Evolutionary conservation across 2,113 vertebrate genomes (phyloP).

Genomic region (Sminthopsis crassicaudata): DNA sequence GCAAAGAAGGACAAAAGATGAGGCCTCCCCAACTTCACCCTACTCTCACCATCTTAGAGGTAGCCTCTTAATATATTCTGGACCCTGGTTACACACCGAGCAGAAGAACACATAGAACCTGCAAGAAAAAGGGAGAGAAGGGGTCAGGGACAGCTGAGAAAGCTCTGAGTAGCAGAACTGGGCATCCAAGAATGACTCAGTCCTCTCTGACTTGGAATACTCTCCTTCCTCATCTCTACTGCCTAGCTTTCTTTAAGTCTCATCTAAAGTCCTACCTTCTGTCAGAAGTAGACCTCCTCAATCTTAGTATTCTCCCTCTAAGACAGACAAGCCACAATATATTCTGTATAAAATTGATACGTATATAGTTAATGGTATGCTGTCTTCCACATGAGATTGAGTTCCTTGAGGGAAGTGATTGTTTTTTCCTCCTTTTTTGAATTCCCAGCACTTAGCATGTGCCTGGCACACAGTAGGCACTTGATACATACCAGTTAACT

Average conservation of each 20-base stretch:
- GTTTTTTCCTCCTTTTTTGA: background rate
- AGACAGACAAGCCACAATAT: background rate
- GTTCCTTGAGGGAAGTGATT: background rate
- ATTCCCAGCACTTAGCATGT: background rate
- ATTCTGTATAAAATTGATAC: background rate
- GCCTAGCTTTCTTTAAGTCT: background rate
- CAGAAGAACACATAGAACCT: conserved; percentile 97
- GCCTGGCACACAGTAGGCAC: background rate
- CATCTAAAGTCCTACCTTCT: background rate
- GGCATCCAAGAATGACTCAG: background rate
- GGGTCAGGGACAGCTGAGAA: background rate
- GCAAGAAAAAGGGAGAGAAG: background rate
- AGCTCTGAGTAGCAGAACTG: background rate
- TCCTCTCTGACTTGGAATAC: background rate
- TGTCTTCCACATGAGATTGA: background rate
- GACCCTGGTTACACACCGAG: conserved; percentile 94
- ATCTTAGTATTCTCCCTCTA: background rate
- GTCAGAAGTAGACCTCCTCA: background rate
- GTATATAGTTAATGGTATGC: background rate
- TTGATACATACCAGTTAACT: background rate
- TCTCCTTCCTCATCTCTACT: background rate
- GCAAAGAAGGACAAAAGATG: background rate
- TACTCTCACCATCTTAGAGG: conserved; percentile 90
- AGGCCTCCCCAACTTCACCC: background rate
- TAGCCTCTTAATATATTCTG: conserved; percentile 93